Base-by-base conservation (phyloP, 1,140 invertebrate species). In the Leptinotarsa undecemlineata region DNA sequence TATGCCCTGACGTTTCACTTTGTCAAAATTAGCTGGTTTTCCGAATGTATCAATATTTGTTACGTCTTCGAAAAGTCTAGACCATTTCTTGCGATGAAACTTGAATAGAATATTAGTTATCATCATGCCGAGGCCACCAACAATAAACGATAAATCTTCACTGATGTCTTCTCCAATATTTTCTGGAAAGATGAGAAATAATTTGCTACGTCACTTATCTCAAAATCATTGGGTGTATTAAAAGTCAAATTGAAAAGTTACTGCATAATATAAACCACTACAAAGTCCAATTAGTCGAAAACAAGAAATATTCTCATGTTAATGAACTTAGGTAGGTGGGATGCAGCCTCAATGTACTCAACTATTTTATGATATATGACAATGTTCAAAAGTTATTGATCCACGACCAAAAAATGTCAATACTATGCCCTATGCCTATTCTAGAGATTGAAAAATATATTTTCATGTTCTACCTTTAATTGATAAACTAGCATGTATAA, bases 21-120 rank as follows among this genome's bases (percentile, higher is more conserved):
- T 48, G 20, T 68, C 67, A 20, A 68, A 68, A 33, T 48, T 26
- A 4, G 23, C 15, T n/a, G 67, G 67, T 26, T 68, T 68, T 1
- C 67, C 67, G 20, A 68, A 68, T 15, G 14, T 20, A 19, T 33
- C 42, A 20, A 68, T 15, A 48, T 68, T 20, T n/a, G 67, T 68
- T 17, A 68, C 42, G 2, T 48, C 67, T 42, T 48, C 8, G 15
- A 33, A 68, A 14, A 68, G 48, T 33, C 17, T 48, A 17, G 67
- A 42, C 42, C 67, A 68, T 68, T 68, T 68, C 5, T 19, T 68
- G 5, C 20, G n/a, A 15, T 48, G 23, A 11, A 17, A 19, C 20
- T 48, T 33, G 67, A 68, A 68, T 19, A 68, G 8, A 11, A 3
- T 26, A 33, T 1, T 26, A 48, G 1, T 42, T 14, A 48, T 15